Conservation (phyloP, 2,888 invertebrate genomes). For the Galeruca laticollis region DNA sequence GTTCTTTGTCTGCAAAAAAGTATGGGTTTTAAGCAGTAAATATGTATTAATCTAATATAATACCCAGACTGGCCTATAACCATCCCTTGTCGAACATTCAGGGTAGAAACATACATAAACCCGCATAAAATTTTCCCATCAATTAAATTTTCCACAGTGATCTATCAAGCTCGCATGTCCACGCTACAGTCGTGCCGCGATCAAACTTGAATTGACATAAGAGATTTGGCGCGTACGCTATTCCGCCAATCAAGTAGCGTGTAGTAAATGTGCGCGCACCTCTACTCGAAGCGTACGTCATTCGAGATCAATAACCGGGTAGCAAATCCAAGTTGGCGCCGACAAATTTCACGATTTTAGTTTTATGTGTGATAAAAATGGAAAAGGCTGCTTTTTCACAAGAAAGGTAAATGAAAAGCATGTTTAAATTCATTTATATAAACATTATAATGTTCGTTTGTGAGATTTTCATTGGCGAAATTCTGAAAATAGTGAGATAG, state of each 20-base stretch:
- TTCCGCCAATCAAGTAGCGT: conserved; percentile 54
- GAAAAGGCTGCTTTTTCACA: conserved; percentile 78
- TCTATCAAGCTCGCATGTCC: conserved; percentile 52
- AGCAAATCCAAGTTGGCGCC: conserved; percentile 61
- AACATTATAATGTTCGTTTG: neutral
- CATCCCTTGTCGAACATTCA: conserved; percentile 1
- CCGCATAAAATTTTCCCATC: conserved; percentile 36
- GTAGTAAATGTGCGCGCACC: conserved; percentile 53
- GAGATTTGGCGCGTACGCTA: conserved; percentile 61
- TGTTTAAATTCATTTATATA: conserved; percentile 38
- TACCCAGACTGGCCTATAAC: neutral
- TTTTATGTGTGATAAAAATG: conserved; percentile 79
- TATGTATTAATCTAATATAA: neutral
- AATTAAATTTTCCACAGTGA: conserved; percentile 42
- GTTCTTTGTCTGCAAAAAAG: no score
- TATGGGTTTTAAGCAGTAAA: no score
- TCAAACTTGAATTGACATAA: conserved; percentile 51
- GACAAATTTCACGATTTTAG: conserved; percentile 57
- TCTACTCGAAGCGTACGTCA: conserved; percentile 46
- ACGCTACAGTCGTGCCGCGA: conserved; percentile 36
- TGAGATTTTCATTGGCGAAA: conserved; percentile 9
- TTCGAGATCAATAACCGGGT: conserved; percentile 52
- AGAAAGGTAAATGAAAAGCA: conserved; percentile 69
- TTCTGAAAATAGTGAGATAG: conserved; percentile 34
- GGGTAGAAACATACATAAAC: conserved; percentile 17